Evolutionary conservation across 37 sponge, comb jelly and placozoan genomes (phyloP).

Genomic region (Chondrilla cf. caribensis): DNA sequence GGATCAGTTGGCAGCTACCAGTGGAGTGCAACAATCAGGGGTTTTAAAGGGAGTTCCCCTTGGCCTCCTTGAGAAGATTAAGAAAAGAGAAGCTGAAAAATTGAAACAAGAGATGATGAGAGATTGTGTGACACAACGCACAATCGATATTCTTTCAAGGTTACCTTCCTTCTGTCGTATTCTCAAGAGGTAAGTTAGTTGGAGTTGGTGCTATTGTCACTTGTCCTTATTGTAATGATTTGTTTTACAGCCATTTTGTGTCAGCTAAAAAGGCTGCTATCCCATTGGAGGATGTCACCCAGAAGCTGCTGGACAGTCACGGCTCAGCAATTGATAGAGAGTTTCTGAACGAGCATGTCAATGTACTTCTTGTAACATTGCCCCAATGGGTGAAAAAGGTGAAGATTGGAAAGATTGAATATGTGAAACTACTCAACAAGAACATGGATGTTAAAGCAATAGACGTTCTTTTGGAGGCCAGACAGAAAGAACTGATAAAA

Average conservation of each 20-base stretch:
- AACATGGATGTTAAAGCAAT: slow-evolving; percentile 35
- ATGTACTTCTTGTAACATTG: slow-evolving; percentile 20
- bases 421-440: slow-evolving; percentile 48
- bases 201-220: too few relatives aligned
- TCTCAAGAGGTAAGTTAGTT: slow-evolving; percentile 55
- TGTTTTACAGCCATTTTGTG: slow-evolving; percentile 47
- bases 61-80: slow-evolving; percentile 37
- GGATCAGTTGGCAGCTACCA: not conserved
- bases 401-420: slow-evolving; percentile 38
- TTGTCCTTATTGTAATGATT: not conserved
- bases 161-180: slow-evolving; percentile 60
- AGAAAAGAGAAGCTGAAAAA: slow-evolving; percentile 44
- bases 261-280: slow-evolving; percentile 61
- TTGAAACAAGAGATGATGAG: slow-evolving; percentile 49
- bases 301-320: slow-evolving; percentile 64
- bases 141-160: slow-evolving; percentile 41
- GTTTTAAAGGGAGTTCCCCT: slow-evolving; percentile 50
- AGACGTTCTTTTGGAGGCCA: not conserved
- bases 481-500: not conserved
- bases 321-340: slow-evolving; percentile 37
- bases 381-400: slow-evolving; percentile 49
- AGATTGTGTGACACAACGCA: slow-evolving; percentile 38
- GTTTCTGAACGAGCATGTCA: slow-evolving; percentile 39
- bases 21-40: not conserved
- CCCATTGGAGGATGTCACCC: slow-evolving; percentile 49